Base-by-base conservation (phyloP, 2,113 vertebrate genomes). In the Heterotilapia buettikoferi region DNA sequence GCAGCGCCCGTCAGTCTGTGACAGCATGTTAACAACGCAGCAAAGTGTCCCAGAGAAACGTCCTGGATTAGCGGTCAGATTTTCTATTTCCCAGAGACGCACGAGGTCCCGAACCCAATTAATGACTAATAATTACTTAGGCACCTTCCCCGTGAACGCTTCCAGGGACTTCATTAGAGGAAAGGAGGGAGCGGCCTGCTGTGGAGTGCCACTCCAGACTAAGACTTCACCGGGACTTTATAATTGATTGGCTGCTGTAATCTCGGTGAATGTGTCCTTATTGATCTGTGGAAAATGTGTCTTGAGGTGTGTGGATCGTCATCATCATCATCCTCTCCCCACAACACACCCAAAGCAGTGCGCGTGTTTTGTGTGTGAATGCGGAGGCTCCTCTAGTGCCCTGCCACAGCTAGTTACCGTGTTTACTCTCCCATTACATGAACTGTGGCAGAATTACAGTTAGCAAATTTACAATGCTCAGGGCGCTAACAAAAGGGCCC, bases 61-160 rank as follows among this genome's bases (percentile, higher is more conserved):
- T 94, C 94, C 40, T 95, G 96, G 96, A 96, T 96, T 96, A 96
- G 96, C 91, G 96, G 95, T 96, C 96, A 97, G 92, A 93, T 92
- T 97, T 96, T 96, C 94, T 96, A 96, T 97, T 97, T 97, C 97
- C 96, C 96, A 95, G 6, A 93, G 96, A 96, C 94, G 54, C 91
- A 83, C 96, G 96, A 97, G 97, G 97, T 97, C 97, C 95, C 97
- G 97, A 97, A 97, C 97, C 96, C 97, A 97, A 98, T 98, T 98
- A 98, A 98, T 97, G 96, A 96, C 95, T 97, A 97, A 98, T 98
- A 97, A 98, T 98, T 98, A 97, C 94, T 93, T 95, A 94, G 96
- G 82, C 90, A 68, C 90, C 96, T 92, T 93, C 52, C 76, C 91
- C 80, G 59, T 93, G 80, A 92, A 88, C 93, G 93, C 91, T 95